Conservation (phyloP, 2,797 vertebrate genomes). For the Hydrophis major region DNA sequence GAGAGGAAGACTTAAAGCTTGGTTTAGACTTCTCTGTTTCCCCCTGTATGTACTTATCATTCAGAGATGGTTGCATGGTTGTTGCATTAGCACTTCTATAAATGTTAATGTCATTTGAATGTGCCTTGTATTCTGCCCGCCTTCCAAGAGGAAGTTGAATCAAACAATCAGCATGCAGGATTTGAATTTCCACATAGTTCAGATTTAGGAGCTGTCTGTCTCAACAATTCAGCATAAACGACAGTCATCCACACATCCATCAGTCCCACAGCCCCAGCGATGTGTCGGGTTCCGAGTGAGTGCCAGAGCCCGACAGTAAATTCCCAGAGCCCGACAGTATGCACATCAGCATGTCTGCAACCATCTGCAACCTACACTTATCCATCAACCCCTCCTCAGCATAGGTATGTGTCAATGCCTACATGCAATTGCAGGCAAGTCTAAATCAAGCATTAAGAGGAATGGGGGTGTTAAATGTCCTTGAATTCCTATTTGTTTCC, state of each 20-base stretch:
- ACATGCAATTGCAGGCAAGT: not conserved
- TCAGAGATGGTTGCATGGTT: not conserved
- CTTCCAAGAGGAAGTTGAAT: not conserved
- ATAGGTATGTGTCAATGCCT: not conserved
- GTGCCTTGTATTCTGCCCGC: not conserved
- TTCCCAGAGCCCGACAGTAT: too few species aligned
- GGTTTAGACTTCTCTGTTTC: not conserved
- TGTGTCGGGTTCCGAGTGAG: too few species aligned
- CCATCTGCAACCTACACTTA: not conserved
- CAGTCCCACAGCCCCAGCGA: too few species aligned
- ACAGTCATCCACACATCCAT: too few species aligned
- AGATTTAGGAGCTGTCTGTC: not conserved
- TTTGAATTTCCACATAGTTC: not conserved
- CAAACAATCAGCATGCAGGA: not conserved
- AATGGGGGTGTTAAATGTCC: not conserved
- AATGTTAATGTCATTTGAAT: not conserved
- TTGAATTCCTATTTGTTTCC: not conserved
- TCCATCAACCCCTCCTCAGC: not conserved
- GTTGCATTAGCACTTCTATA: not conserved
- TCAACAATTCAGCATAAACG: too few species aligned
- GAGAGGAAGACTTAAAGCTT: not conserved
- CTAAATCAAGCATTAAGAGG: not conserved
- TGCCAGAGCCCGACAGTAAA: too few species aligned
- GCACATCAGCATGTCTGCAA: not conserved
- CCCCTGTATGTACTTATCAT: not conserved